Evolutionary conservation across 2,888 invertebrate species (phyloP).

Genomic region (Rhagophthalmus giganteus): DNA sequence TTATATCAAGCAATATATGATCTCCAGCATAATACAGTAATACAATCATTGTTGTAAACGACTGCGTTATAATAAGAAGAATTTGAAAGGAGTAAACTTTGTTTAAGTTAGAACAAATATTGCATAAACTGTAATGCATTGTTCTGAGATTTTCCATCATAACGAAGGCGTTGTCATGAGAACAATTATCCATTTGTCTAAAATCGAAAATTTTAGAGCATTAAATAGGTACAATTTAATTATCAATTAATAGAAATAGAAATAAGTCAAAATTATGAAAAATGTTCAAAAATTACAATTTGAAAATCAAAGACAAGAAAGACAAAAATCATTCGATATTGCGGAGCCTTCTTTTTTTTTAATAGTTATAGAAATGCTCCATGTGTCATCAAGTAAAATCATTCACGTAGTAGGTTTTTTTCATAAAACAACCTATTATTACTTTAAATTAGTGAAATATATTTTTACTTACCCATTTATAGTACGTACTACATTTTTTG

Average conservation of each 20-base stretch:
- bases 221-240: not conserved
- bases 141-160: not conserved
- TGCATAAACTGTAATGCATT: not conserved
- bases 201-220: not conserved
- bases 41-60: not conserved
- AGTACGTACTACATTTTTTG: not conserved
- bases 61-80: not conserved
- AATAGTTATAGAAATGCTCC: too few species aligned
- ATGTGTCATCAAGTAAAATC: too few species aligned
- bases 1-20: not conserved
- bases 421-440: too few species aligned
- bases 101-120: not conserved
- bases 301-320: too few species aligned
- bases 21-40: not conserved
- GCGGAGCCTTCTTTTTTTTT: too few species aligned
- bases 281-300: too few species aligned
- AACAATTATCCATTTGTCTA: not conserved
- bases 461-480: not conserved
- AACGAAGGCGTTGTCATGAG: not conserved
- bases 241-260: too few species aligned
- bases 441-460: too few species aligned
- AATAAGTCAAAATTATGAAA: too few species aligned
- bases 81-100: not conserved
- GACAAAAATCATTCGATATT: too few species aligned
- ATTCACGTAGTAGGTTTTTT: too few species aligned